Evolutionary conservation across 2,888 invertebrate genomes (phyloP), one percentile per base, ranked within the genome.

Genomic region (Octodonta nipae): DNA sequence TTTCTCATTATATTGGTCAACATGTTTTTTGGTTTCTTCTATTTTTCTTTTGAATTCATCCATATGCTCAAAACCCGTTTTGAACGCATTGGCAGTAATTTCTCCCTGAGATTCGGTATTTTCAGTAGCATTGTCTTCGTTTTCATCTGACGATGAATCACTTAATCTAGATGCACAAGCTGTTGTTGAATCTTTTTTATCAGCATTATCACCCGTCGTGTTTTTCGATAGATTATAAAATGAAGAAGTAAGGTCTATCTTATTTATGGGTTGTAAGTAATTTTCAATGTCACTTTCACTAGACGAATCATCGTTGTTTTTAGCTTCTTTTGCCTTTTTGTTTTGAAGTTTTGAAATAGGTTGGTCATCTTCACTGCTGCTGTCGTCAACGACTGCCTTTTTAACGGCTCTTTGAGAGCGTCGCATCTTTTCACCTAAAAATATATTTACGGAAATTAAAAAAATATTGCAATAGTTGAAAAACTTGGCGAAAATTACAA

Each of bases 41-140:
- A 78, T 54, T 56, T 67, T 67, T 28, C 62, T 64, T 40, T 70
- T 70, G 46, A 73, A 75, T 38, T 70, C 63, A 50, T 73, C 67
- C 8, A 76, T 59, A 44, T 71, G 67, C 41, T 64, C 49, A 44
- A 73, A 73, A 45, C 68, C 63, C 32, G 64, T 30, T 36, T 39
- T 47, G 6, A 13, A 32, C 15, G 36, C 26, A 26, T 34, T 20
- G 5, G 30, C 33, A 28, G 37, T 12, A 15, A 6, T 11, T 15
- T 32, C 14, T 13, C 15, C 13, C 30, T 22, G 28, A 13, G 11
- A 14, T 20, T 43, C 36, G 5, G 4, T 14, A 16, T 22, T 13
- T 26, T 43, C 36, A 5, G 5, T n/a, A 13, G 33, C 35, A 14
- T 43, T 41, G 36, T 46, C 44, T 26, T 38, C 37, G 22, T 49